Base-by-base conservation (phyloP, 2,797 vertebrate species). In the Octomys mimax region DNA sequence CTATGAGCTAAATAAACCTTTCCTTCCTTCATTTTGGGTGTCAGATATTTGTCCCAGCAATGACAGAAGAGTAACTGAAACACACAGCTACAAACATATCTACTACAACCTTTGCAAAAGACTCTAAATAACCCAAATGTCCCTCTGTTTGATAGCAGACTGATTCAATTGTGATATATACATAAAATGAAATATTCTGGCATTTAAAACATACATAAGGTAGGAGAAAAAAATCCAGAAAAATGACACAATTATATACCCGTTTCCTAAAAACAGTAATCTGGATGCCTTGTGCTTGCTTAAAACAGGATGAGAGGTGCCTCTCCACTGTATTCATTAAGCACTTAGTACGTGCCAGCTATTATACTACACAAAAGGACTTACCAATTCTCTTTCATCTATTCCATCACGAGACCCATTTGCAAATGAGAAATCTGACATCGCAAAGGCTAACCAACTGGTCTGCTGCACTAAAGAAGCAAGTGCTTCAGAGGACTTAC, bases 401-500 rank as follows among this genome's bases (percentile, higher is more conserved):
- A 28, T 28, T 24, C 31, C 4, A 54, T 68, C 91, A 19, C 12
- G 6, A 28, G 68, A 28, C 19, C 24, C 91, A 24, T 31, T 22
- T 77, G 24, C 16, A 77, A 54, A 26, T 31, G 5, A 78, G 28
- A 89, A 70, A 61, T 33, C 31, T 75, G 49, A 54, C 80, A 52
- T 16, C 31, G 33, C 64, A 21, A 36, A 78, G 33, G 64, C 16
- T 54, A 82, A 81, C 19, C 39, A 42, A 39, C n/a, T 19, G n/a
- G n/a, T 42, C 36, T 42, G 71, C 71, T 42, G 36, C 36, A n/a
- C 9, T 7, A 70, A 70, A 77, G 98, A 99, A 99, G 57, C 99
- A 99, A 97, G 99, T 99, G 99, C 96, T 99, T 97, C 96, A 99
- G 80, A 98, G 99, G 92, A 99, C 99, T 98, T 99, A 99, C 98